Evolutionary conservation across 2,113 vertebrate genomes (phyloP).

Genomic region (Phocoena phocoena): DNA sequence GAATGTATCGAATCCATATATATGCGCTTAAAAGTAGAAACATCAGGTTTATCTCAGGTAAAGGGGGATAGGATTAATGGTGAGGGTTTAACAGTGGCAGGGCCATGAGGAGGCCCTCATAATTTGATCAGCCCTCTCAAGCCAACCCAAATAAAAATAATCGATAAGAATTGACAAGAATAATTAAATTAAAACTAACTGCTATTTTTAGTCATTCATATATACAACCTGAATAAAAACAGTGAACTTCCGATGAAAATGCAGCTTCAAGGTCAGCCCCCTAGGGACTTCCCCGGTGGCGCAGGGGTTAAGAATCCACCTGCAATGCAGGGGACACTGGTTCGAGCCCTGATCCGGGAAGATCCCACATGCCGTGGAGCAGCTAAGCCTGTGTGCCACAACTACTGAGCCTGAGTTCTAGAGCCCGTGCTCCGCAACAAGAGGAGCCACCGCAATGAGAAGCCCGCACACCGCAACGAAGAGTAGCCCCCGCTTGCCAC

Average conservation of each 20-base stretch:
- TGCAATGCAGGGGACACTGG: no score
- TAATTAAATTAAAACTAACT: not conserved
- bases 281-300: no score
- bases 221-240: not conserved
- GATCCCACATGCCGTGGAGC: no score
- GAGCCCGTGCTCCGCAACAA: no score
- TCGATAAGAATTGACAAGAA: not conserved
- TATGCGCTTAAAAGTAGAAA: not conserved
- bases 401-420: no score
- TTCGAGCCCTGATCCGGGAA: no score
- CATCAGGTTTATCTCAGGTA: not conserved
- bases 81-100: not conserved
- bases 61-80: not conserved
- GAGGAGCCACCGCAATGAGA: no score
- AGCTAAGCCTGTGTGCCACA: no score
- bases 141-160: not conserved
- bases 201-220: not conserved
- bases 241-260: not conserved
- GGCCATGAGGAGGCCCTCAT: not conserved
- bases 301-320: no score
- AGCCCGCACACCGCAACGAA: no score
- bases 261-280: not conserved
- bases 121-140: not conserved
- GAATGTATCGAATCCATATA: not conserved
- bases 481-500: no score